Percentiles rank a stretch among this genome's conserved stretches.
phyloP scores from a whole-genome alignment of 30 jellyfish, hydroid and myxozoan species.

The Nemopilema nomurai region DNA sequence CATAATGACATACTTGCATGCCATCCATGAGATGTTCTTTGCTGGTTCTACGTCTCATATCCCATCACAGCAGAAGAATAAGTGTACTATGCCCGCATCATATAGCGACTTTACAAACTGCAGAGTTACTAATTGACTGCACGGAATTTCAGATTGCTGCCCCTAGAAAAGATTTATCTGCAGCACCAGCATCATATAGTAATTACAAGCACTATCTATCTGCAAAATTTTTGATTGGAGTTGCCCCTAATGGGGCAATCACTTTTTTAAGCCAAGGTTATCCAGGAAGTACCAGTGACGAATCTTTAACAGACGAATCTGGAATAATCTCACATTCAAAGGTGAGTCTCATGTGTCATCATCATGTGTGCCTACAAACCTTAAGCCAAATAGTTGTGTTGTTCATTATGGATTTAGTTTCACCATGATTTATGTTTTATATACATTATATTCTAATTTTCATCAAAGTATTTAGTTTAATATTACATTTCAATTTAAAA shows the following conservation, averaged over 20 bases:
- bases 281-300: slow-evolving; percentile 26
- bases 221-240: slow-evolving; percentile 27
- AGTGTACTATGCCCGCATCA: not conserved
- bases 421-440: too few relatives aligned
- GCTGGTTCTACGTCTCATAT: not conserved
- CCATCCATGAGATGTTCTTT: too few relatives aligned
- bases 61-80: not conserved
- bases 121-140: slow-evolving; percentile 34
- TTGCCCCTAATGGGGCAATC: slow-evolving; percentile 43
- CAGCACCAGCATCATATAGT: not conserved
- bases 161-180: not conserved
- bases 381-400: too few relatives aligned
- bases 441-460: too few relatives aligned
- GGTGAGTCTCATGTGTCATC: too few relatives aligned
- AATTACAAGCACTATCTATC: not conserved
- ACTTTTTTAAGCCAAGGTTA: slow-evolving; percentile 18
- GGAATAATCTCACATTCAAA: not conserved
- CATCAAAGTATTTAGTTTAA: too few relatives aligned
- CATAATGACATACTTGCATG: not conserved
- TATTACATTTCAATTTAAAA: too few relatives aligned
- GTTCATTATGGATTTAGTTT: too few relatives aligned
- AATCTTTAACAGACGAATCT: slow-evolving; percentile 3
- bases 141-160: slow-evolving; percentile 24
- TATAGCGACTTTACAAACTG: slow-evolving; percentile 22
- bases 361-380: too few relatives aligned